phyloP scores from a whole-genome alignment of 2,888 invertebrate species.

The Teleiodes luculella region DNA sequence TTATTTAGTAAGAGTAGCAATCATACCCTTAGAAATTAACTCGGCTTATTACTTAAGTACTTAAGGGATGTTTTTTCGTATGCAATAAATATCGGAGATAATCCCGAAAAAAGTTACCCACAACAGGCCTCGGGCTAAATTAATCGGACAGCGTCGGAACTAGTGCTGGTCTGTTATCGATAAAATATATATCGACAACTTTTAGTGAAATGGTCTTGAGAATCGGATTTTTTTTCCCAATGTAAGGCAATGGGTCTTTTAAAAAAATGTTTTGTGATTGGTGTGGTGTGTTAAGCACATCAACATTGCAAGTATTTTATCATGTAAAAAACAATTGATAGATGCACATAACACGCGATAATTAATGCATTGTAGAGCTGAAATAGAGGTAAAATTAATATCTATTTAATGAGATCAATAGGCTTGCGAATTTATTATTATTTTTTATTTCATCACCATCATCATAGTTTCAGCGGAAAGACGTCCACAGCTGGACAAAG shows the following conservation, averaged over 20 bases:
- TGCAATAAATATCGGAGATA: slow-evolving; percentile 15
- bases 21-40: not conserved
- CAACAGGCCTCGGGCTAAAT: slow-evolving; percentile 30
- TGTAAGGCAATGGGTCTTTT: too few relatives aligned
- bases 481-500: too few relatives aligned
- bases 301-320: too few relatives aligned
- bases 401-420: not conserved
- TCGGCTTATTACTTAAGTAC: not conserved
- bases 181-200: not conserved
- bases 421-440: not conserved
- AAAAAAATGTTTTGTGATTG: too few relatives aligned
- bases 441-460: not conserved
- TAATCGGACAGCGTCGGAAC: slow-evolving; percentile 36
- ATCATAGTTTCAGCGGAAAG: too few relatives aligned
- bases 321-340: too few relatives aligned
- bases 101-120: slow-evolving; percentile 15
- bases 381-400: too few relatives aligned
- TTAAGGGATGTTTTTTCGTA: not conserved
- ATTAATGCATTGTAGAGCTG: too few relatives aligned
- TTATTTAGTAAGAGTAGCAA: not conserved
- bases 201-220: too few relatives aligned
- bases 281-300: too few relatives aligned
- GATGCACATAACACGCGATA: too few relatives aligned
- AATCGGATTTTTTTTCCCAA: too few relatives aligned
- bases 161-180: slow-evolving; percentile 19